Conservation (phyloP, 2,113 vertebrate genomes). For the Cisticola juncidis region DNA sequence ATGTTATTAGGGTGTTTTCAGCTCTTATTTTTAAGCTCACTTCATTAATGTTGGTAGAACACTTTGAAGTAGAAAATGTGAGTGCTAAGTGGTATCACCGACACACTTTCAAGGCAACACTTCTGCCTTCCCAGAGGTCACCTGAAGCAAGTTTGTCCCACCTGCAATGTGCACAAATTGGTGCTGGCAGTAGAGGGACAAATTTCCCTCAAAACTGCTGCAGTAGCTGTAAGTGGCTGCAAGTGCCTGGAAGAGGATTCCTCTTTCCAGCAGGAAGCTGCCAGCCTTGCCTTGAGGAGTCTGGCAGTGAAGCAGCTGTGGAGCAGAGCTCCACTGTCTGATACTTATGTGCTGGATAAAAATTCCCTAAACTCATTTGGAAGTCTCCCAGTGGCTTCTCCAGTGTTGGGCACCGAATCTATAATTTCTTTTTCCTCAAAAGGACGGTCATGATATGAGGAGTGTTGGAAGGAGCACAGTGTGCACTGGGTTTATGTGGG, state of each 20-base stretch:
- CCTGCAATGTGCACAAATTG: slow-evolving; percentile 2
- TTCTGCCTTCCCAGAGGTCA: slow-evolving; percentile 38
- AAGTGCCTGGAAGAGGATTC: neutral
- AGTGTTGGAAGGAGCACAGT: neutral
- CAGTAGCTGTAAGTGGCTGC: neutral
- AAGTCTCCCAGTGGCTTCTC: neutral
- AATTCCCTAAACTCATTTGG: neutral
- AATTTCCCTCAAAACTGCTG: neutral
- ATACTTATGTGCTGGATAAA: neutral
- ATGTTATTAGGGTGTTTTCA: slow-evolving; percentile 28
- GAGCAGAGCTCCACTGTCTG: neutral
- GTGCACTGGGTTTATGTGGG: accelerated
- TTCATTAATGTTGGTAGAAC: slow-evolving; percentile 32
- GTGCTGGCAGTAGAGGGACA: neutral
- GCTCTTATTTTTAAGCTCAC: slow-evolving; percentile 4
- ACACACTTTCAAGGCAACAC: neutral
- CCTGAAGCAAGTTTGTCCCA: neutral
- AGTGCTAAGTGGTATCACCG: slow-evolving; percentile 30
- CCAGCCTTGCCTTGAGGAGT: neutral
- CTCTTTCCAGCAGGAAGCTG: neutral
- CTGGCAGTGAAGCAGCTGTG: neutral
- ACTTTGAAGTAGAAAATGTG: slow-evolving; percentile 33
- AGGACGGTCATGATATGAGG: neutral
- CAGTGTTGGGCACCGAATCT: neutral
- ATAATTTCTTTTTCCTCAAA: neutral